These are phyloP conservation scores for Tetanocera ferruginea DNA, from an alignment of 2,888 invertebrate genomes.

Conservation along the genomic window DNA sequence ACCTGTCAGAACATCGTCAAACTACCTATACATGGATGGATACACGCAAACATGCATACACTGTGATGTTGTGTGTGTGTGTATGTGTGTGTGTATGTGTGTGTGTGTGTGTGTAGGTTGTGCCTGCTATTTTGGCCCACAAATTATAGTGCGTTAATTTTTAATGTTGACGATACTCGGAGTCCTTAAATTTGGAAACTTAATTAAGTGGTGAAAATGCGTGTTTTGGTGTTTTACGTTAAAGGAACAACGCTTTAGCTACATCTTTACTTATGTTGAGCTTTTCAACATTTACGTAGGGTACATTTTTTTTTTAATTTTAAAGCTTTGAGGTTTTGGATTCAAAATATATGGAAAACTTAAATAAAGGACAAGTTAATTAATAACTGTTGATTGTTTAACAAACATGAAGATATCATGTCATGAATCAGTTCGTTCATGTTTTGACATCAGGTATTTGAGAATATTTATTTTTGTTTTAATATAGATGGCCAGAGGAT, in stretches of 20 bases:
- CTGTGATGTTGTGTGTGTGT: not conserved
- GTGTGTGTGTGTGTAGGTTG: not conserved
- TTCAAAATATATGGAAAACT: no score
- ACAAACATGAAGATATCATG: no score
- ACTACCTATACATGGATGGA: constrained; percentile 2
- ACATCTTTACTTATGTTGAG: not conserved
- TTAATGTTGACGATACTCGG: constrained; percentile 46
- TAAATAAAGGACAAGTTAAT: no score
- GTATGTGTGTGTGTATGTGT: not conserved
- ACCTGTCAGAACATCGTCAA: constrained; percentile 48
- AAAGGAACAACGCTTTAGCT: constrained; percentile 15
- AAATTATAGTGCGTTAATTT: constrained; percentile 48
- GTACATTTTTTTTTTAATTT: not conserved
- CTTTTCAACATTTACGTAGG: not conserved
- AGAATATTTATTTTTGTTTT: no score
- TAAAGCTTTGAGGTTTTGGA: not conserved
- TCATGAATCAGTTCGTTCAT: no score
- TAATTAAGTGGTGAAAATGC: constrained; percentile 48
- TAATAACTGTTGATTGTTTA: no score
- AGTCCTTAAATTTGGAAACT: constrained; percentile 52
- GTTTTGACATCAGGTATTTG: no score
- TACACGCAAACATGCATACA: constrained; percentile 11
- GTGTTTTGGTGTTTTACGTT: not conserved
- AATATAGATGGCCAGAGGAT: no score
- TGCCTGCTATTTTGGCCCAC: not conserved